Percentiles rank a stretch among this genome's conserved stretches.
phyloP scores from a whole-genome alignment of 2,797 vertebrate species.

The Tiaroga cobitis region DNA sequence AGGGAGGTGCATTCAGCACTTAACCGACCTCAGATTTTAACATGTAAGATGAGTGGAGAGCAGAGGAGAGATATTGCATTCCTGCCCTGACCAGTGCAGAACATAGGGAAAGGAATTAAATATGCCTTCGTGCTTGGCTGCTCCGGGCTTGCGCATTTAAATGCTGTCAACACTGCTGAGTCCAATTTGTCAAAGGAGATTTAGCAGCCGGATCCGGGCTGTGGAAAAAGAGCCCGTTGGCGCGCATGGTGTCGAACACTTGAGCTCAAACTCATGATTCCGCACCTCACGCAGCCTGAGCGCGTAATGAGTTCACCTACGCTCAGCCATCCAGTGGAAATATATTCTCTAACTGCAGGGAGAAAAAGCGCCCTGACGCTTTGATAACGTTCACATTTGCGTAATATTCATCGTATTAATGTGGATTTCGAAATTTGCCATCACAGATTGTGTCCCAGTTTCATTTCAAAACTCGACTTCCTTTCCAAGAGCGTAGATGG shows the following conservation, averaged over 20 bases:
- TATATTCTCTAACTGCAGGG: constrained; percentile 31
- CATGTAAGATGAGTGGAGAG: constrained; percentile 1
- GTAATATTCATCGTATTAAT: background rate
- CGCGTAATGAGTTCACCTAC: constrained; percentile 56
- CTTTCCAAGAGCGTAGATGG: background rate
- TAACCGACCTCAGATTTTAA: constrained; percentile 36
- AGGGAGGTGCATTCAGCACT: constrained; percentile 14
- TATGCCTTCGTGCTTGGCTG: constrained; percentile 51
- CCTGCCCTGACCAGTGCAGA: constrained; percentile 31
- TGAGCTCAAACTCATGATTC: constrained; percentile 54
- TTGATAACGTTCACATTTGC: constrained; percentile 22
- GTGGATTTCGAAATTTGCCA: constrained; percentile 14
- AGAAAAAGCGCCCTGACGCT: constrained; percentile 21
- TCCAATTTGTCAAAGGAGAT: constrained; percentile 63
- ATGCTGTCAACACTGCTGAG: constrained; percentile 60
- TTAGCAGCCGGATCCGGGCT: constrained; percentile 48
- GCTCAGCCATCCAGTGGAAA: constrained; percentile 41
- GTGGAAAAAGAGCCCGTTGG: constrained; percentile 42
- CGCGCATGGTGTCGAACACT: constrained; percentile 44
- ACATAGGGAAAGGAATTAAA: constrained; percentile 55
- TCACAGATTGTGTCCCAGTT: background rate
- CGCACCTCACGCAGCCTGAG: constrained; percentile 17
- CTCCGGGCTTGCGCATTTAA: constrained; percentile 59
- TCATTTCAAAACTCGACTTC: background rate
- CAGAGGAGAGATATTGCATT: constrained; percentile 29